These are phyloP conservation scores for Enoplolaimus lenunculus DNA, from an alignment of 2,888 invertebrate genomes.

Conservation along the genomic window DNA sequence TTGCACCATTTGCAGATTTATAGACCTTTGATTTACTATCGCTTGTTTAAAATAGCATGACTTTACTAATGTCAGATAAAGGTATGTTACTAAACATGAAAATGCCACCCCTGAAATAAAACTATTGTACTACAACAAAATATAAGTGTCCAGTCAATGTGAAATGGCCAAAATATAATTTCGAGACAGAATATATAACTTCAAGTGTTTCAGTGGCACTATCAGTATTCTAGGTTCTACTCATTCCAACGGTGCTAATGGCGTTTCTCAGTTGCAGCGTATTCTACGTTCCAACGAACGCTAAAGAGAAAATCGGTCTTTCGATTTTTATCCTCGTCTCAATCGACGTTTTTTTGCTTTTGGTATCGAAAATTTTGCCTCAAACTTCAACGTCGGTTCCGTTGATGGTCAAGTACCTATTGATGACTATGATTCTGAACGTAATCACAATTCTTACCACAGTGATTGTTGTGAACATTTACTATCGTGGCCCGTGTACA, in stretches of 20 bases:
- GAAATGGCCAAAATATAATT: too few relatives aligned
- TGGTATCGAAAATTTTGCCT: constrained; percentile 15
- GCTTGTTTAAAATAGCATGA: too few relatives aligned
- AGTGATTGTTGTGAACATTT: constrained; percentile 97
- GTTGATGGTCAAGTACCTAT: constrained; percentile 62
- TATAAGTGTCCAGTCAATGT: too few relatives aligned
- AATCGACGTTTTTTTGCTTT: constrained; percentile 13
- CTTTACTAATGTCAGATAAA: too few relatives aligned
- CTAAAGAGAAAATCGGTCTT: constrained; percentile 12
- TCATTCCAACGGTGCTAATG: constrained; percentile 92
- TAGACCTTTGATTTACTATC: too few relatives aligned
- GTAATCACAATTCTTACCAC: constrained; percentile 97
- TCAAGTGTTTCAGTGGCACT: too few relatives aligned
- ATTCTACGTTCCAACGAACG: constrained; percentile 43
- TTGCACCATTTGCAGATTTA: too few relatives aligned
- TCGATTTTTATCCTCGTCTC: constrained; percentile 14
- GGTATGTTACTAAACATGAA: too few relatives aligned
- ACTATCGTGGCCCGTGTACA: constrained; percentile 88
- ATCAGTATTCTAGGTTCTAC: constrained; percentile 53
- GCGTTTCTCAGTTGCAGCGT: constrained; percentile 97
- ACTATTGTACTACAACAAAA: too few relatives aligned
- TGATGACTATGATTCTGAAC: constrained; percentile 99
- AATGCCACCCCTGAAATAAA: too few relatives aligned
- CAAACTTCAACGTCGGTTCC: neutral
- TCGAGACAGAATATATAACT: too few relatives aligned